Percentiles rank a stretch among this genome's conserved stretches.
phyloP scores from a whole-genome alignment of 2,888 invertebrate species.

The Eledona agricola region DNA sequence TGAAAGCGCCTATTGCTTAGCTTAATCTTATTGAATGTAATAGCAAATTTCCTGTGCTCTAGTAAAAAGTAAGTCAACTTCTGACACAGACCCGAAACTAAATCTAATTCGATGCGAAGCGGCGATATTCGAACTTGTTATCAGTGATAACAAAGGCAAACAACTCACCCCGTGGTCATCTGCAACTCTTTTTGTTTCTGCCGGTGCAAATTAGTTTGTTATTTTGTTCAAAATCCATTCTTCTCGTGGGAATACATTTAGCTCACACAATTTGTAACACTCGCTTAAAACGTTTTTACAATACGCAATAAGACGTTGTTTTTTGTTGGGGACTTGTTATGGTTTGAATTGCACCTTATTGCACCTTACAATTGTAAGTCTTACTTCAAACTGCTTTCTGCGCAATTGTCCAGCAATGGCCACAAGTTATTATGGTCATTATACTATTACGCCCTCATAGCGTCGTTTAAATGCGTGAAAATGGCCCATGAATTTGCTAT shows the following conservation, averaged over 20 bases:
- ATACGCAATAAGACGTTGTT: conserved; percentile 33
- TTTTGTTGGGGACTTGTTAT: conserved; percentile 17
- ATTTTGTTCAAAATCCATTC: conserved; percentile 53
- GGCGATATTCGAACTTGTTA: neutral
- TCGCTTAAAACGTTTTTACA: conserved; percentile 17
- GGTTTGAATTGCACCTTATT: conserved; percentile 44
- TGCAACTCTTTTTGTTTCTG: conserved; percentile 56
- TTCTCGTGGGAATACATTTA: conserved; percentile 55
- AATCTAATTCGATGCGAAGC: conserved; percentile 23
- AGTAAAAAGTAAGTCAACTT: conserved; percentile 50
- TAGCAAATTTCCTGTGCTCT: conserved; percentile 56
- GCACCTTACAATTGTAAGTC: conserved; percentile 57
- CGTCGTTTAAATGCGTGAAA: conserved; percentile 61
- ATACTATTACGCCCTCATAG: conserved; percentile 63
- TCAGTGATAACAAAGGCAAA: neutral
- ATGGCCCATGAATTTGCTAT: conserved; percentile 60
- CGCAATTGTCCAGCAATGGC: conserved; percentile 63
- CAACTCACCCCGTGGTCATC: conserved; percentile 60
- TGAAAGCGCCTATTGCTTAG: conserved; percentile 45
- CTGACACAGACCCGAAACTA: conserved; percentile 39
- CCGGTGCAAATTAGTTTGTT: conserved; percentile 44
- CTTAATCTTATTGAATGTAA: conserved; percentile 56
- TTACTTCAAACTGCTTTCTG: conserved; percentile 61
- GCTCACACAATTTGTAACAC: conserved; percentile 12
- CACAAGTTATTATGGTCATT: conserved; percentile 62